A percentile compares a stretch with the other conserved stretches of the same genome.
Conservation (phyloP, 2,797 vertebrate genomes). For the Acrocephalus scirpaceus region DNA sequence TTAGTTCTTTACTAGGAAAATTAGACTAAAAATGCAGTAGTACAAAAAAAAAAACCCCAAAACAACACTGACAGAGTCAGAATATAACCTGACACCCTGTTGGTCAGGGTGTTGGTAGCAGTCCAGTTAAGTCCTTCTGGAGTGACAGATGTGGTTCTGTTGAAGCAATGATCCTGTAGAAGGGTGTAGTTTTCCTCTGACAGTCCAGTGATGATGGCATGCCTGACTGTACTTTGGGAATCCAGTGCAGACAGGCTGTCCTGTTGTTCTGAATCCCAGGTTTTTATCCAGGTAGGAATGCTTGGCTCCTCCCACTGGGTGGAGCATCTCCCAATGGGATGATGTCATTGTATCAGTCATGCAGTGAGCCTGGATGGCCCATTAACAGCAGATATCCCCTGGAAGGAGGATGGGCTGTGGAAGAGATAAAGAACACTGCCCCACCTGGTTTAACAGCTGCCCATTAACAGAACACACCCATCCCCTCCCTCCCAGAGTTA, state of each 20-base stretch:
- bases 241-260: not conserved
- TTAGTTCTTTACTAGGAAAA: not conserved
- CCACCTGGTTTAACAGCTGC: not conserved
- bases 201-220: not conserved
- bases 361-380: not conserved
- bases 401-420: fast-evolving
- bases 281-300: not conserved
- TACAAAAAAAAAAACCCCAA: too few species aligned
- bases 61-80: not conserved
- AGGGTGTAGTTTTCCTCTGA: not conserved
- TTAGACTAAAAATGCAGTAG: not conserved
- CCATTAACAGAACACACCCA: not conserved
- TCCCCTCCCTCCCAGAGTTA: not conserved
- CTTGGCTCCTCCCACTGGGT: not conserved
- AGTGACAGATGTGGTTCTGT: not conserved
- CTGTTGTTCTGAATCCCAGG: not conserved
- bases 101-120: not conserved
- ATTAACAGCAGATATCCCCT: not conserved
- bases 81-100: not conserved
- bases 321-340: not conserved
- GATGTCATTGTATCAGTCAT: not conserved
- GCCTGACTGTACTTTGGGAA: not conserved
- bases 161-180: not conserved
- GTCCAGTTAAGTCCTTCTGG: not conserved
- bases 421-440: not conserved